Percentiles rank a stretch among this genome's conserved stretches.
Evolutionary conservation across 1,140 invertebrate genomes (phyloP).

Genomic region (Drosophila chauvacae): DNA sequence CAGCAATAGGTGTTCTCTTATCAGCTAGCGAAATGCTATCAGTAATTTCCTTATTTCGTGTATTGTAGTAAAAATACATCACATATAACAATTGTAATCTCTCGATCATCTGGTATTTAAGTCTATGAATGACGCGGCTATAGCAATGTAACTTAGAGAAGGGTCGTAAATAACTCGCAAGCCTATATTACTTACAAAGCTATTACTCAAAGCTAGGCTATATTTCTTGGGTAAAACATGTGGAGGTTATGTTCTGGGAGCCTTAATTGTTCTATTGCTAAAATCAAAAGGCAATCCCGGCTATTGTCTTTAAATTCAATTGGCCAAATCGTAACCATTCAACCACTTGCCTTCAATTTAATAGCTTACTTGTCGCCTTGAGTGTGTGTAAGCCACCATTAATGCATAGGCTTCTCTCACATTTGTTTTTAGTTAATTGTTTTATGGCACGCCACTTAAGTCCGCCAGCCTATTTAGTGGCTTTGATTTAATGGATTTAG

Average conservation of each 20-base stretch:
- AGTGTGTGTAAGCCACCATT: constrained; percentile 46
- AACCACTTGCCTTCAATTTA: constrained; percentile 29
- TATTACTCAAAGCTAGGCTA: background rate
- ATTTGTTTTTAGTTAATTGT: constrained; percentile 64
- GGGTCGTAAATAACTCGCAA: constrained; percentile 20
- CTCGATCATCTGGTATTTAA: background rate
- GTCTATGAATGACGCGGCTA: constrained; percentile 4
- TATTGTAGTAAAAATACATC: background rate
- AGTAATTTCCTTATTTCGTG: constrained; percentile 18
- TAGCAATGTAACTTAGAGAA: background rate
- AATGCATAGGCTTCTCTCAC: constrained; percentile 58
- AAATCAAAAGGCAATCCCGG: constrained; percentile 3
- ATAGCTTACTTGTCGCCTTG: constrained; percentile 44
- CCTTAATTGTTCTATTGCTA: constrained; percentile 18
- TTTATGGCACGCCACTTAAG: constrained; percentile 68
- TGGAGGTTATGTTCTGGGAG: constrained; percentile 23
- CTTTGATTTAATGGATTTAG: constrained; percentile 66
- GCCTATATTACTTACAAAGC: background rate
- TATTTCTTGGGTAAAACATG: constrained; percentile 10
- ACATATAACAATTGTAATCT: background rate
- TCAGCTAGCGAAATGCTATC: constrained; percentile 9
- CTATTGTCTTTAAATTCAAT: constrained; percentile 33
- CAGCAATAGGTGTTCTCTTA: constrained; percentile 24
- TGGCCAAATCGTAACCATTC: constrained; percentile 9
- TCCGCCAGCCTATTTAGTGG: constrained; percentile 24